Percentiles rank a stretch among this genome's conserved stretches.
These are phyloP conservation scores for Bursaphelenchus okinawaensis DNA, from an alignment of 2,888 invertebrate species.

Conservation along the genomic window DNA sequence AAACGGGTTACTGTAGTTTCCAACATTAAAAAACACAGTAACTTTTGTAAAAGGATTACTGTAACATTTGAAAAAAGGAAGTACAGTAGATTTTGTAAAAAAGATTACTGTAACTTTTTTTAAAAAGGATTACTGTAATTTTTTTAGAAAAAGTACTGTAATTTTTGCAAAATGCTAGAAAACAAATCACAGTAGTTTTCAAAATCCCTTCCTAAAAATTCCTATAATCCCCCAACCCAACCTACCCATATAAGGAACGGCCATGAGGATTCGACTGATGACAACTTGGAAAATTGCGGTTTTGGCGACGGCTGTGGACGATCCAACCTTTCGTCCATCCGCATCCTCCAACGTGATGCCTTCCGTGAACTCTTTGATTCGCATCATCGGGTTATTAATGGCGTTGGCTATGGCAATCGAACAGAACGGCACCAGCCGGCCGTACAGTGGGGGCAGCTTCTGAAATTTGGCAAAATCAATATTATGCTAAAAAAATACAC, in stretches of 20 bases:
- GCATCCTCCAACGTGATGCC: constrained; percentile 77
- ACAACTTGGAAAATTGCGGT: constrained; percentile 78
- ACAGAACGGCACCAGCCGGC: constrained; percentile 84
- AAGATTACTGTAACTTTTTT: no score
- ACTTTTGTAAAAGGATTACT: no score
- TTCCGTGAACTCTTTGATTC: constrained; percentile 61
- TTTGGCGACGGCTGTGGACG: constrained; percentile 68
- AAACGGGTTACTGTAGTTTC: no score
- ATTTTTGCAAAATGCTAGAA: no score
- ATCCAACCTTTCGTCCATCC: constrained; percentile 69
- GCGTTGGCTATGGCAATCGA: constrained; percentile 95
- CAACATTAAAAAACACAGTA: no score
- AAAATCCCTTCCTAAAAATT: background rate
- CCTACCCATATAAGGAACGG: constrained; percentile 81
- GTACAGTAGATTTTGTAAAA: no score
- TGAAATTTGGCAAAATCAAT: constrained; percentile 53
- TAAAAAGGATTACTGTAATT: no score
- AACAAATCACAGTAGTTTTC: no score
- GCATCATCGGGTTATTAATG: constrained; percentile 96
- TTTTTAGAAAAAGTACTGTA: no score
- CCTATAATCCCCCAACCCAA: constrained; percentile 30
- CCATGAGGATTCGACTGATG: constrained; percentile 83
- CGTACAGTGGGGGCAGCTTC: constrained; percentile 73
- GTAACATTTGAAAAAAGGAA: no score
- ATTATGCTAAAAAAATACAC: no score